Evolutionary conservation across 2,113 vertebrate species (phyloP).

Genomic region (Lophotis ruficrista): DNA sequence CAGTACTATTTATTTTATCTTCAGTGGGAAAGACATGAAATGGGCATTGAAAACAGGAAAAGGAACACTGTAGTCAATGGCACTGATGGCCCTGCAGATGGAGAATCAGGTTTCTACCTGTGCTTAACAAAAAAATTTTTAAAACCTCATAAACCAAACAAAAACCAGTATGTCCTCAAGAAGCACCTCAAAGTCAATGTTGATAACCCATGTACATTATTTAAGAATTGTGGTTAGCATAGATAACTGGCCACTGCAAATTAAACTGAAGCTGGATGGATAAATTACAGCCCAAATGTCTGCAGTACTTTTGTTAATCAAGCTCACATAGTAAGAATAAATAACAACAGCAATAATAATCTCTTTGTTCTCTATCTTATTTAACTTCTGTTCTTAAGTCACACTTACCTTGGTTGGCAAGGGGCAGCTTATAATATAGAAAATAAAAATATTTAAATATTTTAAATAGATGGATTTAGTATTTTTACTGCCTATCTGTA

Average conservation of each 20-base stretch:
- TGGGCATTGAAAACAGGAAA: background rate
- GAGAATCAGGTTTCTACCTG: background rate
- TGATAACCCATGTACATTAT: background rate
- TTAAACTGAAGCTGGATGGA: background rate
- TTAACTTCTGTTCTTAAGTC: background rate
- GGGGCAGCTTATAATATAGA: background rate
- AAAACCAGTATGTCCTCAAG: background rate
- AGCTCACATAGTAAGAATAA: background rate
- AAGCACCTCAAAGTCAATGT: background rate
- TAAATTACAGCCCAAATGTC: background rate
- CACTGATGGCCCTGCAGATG: background rate
- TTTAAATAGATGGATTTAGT: background rate
- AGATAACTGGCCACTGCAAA: background rate
- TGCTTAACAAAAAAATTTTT: background rate
- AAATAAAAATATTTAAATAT: constrained; percentile 23
- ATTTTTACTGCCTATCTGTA: background rate
- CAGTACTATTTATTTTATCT: background rate
- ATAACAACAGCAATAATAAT: background rate
- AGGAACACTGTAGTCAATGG: background rate
- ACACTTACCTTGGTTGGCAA: constrained; percentile 30
- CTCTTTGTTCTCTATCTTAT: background rate
- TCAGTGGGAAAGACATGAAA: background rate
- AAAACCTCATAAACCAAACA: background rate
- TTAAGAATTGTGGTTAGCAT: background rate
- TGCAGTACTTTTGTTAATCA: background rate